Base-by-base conservation (phyloP, 2,888 invertebrate genomes). In the Ectropis crepuscularia region DNA sequence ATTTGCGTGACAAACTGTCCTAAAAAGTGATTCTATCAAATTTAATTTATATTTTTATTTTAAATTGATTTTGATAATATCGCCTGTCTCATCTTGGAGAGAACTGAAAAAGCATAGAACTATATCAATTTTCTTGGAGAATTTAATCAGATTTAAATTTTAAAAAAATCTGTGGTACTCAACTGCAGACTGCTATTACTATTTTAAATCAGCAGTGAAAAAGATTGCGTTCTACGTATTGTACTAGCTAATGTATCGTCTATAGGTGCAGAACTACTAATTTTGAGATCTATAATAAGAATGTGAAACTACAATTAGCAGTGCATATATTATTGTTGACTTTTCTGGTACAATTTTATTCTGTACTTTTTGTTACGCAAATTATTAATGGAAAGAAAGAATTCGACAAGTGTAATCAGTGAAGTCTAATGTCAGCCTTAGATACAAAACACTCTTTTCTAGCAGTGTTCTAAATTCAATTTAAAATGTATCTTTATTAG, bases 81-180 rank as follows among this genome's bases (percentile, higher is more conserved):
- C 75, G 79, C 85, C 85, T 72, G 72, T 83, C 86, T 85, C 86
- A 86, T 86, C 86, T 85, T 80, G 78, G 74, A 67, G 74, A 73
- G 28, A 37, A 16, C 8, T 8, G 12, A 10, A n/a, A 36, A 2
- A 5, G 12, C 37, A 48, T 51, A 61, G 46, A 6, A 8, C 12
- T 0, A 45, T 45, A 8, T 37, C 12, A 9, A 39, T 67, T 66
- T 59, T 70, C 72, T 72, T 72, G 72, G 70, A 74, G 71, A 74
- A 68, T 72, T 73, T 72, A 67, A 53, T 16, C 51, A 47, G 47
- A 51, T 37, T 65, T 65, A 71, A 69, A 63, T 61, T 61, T 61
- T 53, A 63, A 41, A 45, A 36, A 10, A 6, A 7, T 10, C 10
- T 28, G 10, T 9, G 12, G 42, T 46, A 58, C 8, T 42, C 53